Evolutionary conservation across 1,140 invertebrate genomes (phyloP).

Genomic region (Dermatophagoides farinae): DNA sequence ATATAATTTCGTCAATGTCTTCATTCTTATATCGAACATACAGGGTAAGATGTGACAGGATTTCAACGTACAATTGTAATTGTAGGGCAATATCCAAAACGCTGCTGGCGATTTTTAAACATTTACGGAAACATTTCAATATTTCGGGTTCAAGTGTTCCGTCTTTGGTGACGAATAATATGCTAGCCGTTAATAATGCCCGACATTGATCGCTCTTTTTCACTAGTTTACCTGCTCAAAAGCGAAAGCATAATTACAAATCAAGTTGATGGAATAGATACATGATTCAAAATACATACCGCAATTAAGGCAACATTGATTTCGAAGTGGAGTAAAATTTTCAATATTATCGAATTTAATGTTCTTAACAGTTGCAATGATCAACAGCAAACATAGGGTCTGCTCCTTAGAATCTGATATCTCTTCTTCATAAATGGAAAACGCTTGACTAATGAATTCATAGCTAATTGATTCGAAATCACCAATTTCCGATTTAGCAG

Average conservation of each 20-base stretch:
- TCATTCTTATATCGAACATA: neutral
- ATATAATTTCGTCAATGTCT: constrained; percentile 4
- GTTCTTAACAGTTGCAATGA: constrained; percentile 85
- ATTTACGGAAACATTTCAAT: constrained; percentile 11
- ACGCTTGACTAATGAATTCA: constrained; percentile 64
- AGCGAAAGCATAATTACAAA: neutral
- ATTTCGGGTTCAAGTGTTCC: neutral
- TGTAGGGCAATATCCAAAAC: constrained; percentile 14
- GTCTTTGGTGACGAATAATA: neutral
- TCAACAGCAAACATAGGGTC: constrained; percentile 77
- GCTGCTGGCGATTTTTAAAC: constrained; percentile 12
- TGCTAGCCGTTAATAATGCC: constrained; percentile 31
- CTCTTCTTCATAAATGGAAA: constrained; percentile 95
- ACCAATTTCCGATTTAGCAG: constrained; percentile 74
- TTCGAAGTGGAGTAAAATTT: constrained; percentile 85
- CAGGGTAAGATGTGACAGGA: constrained; percentile 15
- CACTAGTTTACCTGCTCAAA: constrained; percentile 44
- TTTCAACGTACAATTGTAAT: constrained; percentile 15
- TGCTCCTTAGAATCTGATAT: constrained; percentile 94
- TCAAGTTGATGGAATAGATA: neutral
- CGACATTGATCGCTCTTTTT: constrained; percentile 94
- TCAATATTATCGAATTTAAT: constrained; percentile 83
- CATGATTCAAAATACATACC: neutral
- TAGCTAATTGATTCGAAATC: constrained; percentile 91
- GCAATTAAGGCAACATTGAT: constrained; percentile 42